These are phyloP conservation scores for Netelia inedita DNA, from an alignment of 2,888 invertebrate genomes.

Conservation along the genomic window DNA sequence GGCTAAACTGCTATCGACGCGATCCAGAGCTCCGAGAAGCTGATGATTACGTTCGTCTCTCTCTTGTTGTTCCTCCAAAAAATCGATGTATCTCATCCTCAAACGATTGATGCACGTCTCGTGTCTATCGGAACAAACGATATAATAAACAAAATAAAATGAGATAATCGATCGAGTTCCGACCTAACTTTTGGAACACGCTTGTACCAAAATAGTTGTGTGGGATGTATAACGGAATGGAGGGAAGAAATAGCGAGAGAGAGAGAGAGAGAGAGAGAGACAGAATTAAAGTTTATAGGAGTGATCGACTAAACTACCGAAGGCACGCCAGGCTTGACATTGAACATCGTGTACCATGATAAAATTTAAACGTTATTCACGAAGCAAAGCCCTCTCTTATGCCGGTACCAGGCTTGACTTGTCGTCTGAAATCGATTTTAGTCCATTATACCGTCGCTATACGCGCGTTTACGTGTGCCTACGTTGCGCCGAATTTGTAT, in stretches of 20 bases:
- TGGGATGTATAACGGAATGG: background rate
- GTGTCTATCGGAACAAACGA: constrained; percentile 74
- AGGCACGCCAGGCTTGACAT: constrained; percentile 69
- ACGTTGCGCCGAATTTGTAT: constrained; percentile 44
- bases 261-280: background rate
- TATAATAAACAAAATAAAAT: constrained; percentile 16
- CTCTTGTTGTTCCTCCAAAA: constrained; percentile 87
- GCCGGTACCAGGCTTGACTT: constrained; percentile 69
- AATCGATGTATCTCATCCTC: constrained; percentile 85
- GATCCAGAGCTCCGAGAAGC: constrained; percentile 87
- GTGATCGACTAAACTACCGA: constrained; percentile 61
- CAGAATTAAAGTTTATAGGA: constrained; percentile 13
- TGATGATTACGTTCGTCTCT: constrained; percentile 88
- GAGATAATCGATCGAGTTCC: background rate
- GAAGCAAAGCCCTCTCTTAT: constrained; percentile 42
- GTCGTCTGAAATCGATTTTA: constrained; percentile 70
- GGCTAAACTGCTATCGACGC: constrained; percentile 87
- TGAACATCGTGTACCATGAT: constrained; percentile 62
- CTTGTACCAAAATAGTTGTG: background rate
- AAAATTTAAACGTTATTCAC: constrained; percentile 55
- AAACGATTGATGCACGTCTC: constrained; percentile 83
- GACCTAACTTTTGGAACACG: background rate
- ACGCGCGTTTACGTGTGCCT: constrained; percentile 50
- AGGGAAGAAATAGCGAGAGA: constrained; percentile 1
- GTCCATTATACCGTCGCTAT: constrained; percentile 30